These are phyloP conservation scores for Pantherophis guttatus DNA, from an alignment of 2,113 vertebrate species.

Conservation along the genomic window DNA sequence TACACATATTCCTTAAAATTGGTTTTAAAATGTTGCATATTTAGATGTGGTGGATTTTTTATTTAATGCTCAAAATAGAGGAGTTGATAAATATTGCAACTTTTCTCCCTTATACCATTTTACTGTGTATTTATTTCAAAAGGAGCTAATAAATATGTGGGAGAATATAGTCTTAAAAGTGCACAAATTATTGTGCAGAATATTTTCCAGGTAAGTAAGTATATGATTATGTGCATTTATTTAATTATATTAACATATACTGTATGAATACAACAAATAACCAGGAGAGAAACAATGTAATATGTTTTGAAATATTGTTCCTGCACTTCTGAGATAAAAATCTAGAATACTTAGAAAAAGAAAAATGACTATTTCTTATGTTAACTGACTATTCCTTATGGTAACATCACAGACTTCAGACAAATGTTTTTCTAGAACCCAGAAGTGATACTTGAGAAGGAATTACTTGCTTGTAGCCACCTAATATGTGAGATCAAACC, in stretches of 20 bases:
- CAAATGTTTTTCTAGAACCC: background rate
- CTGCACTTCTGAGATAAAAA: background rate
- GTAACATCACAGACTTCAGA: background rate
- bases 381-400: background rate
- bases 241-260: background rate
- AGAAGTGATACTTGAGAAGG: background rate
- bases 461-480: background rate
- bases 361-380: background rate
- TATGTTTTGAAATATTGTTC: background rate
- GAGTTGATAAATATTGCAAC: background rate
- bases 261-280: background rate
- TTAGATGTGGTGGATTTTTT: background rate
- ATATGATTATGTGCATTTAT: background rate
- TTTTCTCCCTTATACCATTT: background rate
- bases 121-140: background rate
- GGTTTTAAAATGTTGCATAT: background rate
- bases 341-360: background rate
- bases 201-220: background rate
- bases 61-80: background rate
- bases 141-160: background rate
- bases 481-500: background rate
- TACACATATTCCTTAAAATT: background rate
- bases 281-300: background rate
- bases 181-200: background rate
- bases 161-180: background rate